Conservation (phyloP, 2,113 vertebrate species). For the Salvator merianae region DNA sequence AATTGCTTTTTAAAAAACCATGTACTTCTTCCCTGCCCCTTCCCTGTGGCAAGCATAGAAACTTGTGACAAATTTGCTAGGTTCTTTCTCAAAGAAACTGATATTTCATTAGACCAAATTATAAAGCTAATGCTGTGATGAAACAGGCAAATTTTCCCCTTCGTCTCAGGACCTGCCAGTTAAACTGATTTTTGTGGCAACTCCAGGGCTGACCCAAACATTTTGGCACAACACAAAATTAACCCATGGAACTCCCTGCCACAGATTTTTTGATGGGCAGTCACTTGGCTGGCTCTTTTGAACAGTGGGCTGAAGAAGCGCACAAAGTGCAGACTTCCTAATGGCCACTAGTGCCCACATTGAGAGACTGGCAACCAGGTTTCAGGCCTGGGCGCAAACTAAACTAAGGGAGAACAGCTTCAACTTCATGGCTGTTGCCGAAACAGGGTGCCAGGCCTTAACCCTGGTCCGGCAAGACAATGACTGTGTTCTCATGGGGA, state of each 20-base stretch:
- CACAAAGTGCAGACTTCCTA: not conserved
- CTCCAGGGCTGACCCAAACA: not conserved
- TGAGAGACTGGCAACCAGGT: not conserved
- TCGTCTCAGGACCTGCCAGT: too few species aligned
- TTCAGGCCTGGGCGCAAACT: not conserved
- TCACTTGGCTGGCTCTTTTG: not conserved
- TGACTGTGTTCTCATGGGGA: not conserved
- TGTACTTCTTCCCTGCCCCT: not conserved
- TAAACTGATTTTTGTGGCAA: not conserved
- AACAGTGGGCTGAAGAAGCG: too few species aligned
- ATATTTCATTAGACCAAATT: too few species aligned
- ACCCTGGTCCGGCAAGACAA: not conserved
- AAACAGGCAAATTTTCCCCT: too few species aligned
- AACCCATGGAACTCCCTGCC: not conserved
- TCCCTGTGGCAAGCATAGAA: too few species aligned
- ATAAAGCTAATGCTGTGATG: too few species aligned
- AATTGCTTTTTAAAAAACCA: not conserved
- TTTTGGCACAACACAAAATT: not conserved
- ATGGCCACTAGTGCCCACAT: too few species aligned
- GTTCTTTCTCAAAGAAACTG: not conserved
- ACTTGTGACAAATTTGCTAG: too few species aligned
- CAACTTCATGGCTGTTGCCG: not conserved
- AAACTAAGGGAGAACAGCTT: too few species aligned
- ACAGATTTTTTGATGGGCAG: fast-evolving
- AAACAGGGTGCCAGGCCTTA: too few species aligned